Conservation (phyloP, 1,140 invertebrate genomes). For the Caenorhabditis brenneri region DNA sequence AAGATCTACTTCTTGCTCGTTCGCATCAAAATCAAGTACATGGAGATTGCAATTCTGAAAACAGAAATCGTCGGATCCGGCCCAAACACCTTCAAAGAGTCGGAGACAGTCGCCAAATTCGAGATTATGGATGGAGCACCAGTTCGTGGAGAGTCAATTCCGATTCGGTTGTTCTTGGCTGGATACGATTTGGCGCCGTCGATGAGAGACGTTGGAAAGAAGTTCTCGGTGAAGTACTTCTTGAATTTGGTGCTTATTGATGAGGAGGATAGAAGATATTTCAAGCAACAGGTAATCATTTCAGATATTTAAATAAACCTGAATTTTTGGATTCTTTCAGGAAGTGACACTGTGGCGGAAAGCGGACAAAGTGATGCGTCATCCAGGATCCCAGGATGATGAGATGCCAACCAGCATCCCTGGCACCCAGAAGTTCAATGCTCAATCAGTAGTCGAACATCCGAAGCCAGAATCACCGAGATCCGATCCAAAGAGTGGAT, state of each 20-base stretch:
- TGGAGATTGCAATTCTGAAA: constrained; percentile 99
- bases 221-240: constrained; percentile 97
- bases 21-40: constrained; percentile 99
- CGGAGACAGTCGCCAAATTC: constrained; percentile 98
- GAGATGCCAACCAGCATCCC: neutral
- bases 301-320: neutral
- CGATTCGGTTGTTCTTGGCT: constrained; percentile 94
- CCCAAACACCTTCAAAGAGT: constrained; percentile 94
- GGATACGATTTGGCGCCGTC: constrained; percentile 99
- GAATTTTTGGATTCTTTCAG: constrained; percentile 2
- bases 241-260: constrained; percentile 98
- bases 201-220: constrained; percentile 99
- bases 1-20: constrained; percentile 99
- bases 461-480: constrained; percentile 27
- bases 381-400: neutral
- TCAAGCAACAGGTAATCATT: constrained; percentile 88
- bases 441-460: neutral
- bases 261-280: constrained; percentile 97
- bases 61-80: constrained; percentile 92
- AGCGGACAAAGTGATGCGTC: constrained; percentile 47
- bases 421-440: constrained; percentile 5
- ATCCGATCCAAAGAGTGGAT: constrained; percentile 16
- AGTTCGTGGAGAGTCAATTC: constrained; percentile 95
- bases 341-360: constrained; percentile 58
- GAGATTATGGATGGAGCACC: constrained; percentile 99